These are phyloP conservation scores for Pimpla rufipes DNA, from an alignment of 2,888 invertebrate species.

Conservation along the genomic window DNA sequence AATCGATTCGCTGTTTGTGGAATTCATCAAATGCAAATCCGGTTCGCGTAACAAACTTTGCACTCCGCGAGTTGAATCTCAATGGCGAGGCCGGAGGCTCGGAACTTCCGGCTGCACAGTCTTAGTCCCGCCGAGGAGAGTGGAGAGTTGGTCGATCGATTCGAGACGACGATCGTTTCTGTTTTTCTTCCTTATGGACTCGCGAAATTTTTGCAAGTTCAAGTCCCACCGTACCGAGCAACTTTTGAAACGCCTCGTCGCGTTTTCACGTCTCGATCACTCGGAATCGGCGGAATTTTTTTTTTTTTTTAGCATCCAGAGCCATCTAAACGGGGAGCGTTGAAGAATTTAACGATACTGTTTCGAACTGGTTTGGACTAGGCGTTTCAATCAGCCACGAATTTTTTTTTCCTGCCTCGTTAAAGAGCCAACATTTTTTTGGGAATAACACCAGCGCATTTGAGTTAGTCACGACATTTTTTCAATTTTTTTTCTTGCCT, in stretches of 20 bases:
- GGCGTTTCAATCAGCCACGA: too few species aligned
- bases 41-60: constrained; percentile 69
- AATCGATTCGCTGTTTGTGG: constrained; percentile 66
- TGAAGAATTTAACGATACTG: too few species aligned
- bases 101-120: constrained; percentile 37
- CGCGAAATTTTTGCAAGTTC: neutral
- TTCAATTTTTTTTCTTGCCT: too few species aligned
- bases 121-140: constrained; percentile 14
- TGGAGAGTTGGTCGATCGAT: constrained; percentile 53
- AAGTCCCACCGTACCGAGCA: too few species aligned
- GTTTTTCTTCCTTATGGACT: neutral
- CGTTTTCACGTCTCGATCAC: too few species aligned
- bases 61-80: constrained; percentile 63
- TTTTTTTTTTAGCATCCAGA: neutral
- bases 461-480: too few species aligned
- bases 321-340: neutral
- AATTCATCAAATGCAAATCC: constrained; percentile 68
- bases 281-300: too few species aligned
- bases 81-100: constrained; percentile 41
- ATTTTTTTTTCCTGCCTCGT: too few species aligned
- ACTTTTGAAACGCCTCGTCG: too few species aligned
- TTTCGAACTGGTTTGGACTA: too few species aligned
- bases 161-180: constrained; percentile 30
- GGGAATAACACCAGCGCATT: too few species aligned
- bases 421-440: neutral